Conservation (phyloP, 2,113 vertebrate genomes). For the Colinus virginianus region DNA sequence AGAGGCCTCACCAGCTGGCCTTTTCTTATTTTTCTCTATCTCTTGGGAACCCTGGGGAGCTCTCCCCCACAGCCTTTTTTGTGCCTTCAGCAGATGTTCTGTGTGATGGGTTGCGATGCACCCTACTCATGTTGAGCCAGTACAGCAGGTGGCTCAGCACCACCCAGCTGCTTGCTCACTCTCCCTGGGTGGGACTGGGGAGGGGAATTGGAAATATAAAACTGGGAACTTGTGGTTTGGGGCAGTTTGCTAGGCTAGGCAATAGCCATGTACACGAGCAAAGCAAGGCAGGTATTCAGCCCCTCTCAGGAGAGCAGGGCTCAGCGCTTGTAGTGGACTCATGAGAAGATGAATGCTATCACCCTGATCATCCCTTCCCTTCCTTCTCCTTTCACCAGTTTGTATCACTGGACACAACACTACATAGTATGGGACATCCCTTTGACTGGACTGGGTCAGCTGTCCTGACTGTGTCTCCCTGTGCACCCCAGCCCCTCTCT, state of each 20-base stretch:
- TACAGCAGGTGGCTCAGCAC: neutral
- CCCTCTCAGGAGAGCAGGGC: neutral
- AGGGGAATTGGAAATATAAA: neutral
- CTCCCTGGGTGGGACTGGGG: neutral
- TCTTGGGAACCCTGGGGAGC: neutral
- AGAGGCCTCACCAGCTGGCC: neutral
- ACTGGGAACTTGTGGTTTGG: neutral
- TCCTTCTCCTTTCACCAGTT: neutral
- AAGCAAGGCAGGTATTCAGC: neutral
- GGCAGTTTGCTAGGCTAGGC: neutral
- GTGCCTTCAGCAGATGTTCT: neutral
- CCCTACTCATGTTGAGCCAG: neutral
- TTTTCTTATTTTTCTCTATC: neutral
- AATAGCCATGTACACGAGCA: neutral
- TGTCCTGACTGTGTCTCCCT: neutral
- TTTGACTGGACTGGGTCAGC: neutral
- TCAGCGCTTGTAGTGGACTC: neutral
- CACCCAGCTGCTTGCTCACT: neutral
- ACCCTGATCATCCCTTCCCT: neutral
- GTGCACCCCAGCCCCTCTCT: neutral
- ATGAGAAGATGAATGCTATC: neutral
- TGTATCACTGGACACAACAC: neutral
- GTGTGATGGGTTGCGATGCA: neutral
- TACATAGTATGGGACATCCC: neutral
- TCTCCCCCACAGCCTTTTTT: neutral